phyloP scores from a whole-genome alignment of 1,140 invertebrate genomes.

The Scaptomyza hsui region DNA sequence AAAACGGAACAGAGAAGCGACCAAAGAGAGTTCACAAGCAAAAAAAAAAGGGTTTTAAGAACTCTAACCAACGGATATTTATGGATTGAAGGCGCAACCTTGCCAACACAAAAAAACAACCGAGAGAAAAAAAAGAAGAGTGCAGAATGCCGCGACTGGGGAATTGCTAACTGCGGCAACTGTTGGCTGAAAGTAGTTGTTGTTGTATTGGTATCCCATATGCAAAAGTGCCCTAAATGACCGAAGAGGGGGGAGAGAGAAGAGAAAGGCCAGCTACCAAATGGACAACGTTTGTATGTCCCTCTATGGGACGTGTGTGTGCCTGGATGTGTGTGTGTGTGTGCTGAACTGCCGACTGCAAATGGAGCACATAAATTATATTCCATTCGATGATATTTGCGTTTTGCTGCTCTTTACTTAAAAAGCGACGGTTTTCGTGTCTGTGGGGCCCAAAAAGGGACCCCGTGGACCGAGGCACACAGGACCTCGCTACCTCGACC shows the following conservation, averaged over 20 bases:
- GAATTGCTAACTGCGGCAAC: slow-evolving; percentile 68
- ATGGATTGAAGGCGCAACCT: slow-evolving; percentile 79
- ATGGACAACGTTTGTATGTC: slow-evolving; percentile 9
- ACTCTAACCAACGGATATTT: slow-evolving; percentile 68
- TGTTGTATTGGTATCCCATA: slow-evolving; percentile 51
- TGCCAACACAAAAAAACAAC: slow-evolving; percentile 69
- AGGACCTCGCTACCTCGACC: too few species aligned
- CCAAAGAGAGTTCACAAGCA: slow-evolving; percentile 34
- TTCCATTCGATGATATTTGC: slow-evolving; percentile 82
- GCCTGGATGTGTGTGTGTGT: slow-evolving; percentile 61
- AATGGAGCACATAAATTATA: slow-evolving; percentile 83
- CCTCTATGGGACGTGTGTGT: slow-evolving; percentile 29
- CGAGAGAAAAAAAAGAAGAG: slow-evolving; percentile 35
- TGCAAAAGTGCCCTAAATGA: slow-evolving; percentile 73
- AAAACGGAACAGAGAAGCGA: slow-evolving; percentile 14
- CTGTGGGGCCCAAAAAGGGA: slow-evolving; percentile 2
- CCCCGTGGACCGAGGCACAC: too few species aligned
- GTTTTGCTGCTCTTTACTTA: slow-evolving; percentile 83
- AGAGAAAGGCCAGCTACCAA: neutral
- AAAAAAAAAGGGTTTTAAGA: slow-evolving; percentile 47
- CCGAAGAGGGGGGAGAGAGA: slow-evolving; percentile 2
- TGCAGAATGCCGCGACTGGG: slow-evolving; percentile 56
- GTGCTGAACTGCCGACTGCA: slow-evolving; percentile 75
- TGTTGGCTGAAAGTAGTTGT: slow-evolving; percentile 26
- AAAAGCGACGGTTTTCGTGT: slow-evolving; percentile 37